Evolutionary conservation across 1,140 invertebrate species (phyloP).

Genomic region (Hermatobates lingyangjiaoensis): DNA sequence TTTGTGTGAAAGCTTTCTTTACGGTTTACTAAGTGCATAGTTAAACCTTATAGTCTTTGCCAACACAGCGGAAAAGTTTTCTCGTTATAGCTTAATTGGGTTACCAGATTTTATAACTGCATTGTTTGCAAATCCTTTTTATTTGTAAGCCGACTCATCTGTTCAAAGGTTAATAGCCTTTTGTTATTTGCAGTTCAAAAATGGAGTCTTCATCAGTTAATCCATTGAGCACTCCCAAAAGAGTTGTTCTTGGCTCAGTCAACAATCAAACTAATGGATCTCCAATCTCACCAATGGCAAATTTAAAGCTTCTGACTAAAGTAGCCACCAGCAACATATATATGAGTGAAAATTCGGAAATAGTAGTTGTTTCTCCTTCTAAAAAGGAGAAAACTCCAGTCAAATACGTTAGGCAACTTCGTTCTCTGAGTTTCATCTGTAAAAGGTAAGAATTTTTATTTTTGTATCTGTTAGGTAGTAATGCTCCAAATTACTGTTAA

Average conservation of each 20-base stretch:
- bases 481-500: too few relatives aligned
- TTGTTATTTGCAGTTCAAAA: background rate
- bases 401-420: conserved; percentile 27
- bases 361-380: conserved; percentile 7
- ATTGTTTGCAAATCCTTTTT: too few relatives aligned
- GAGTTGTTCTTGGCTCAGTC: conserved; percentile 4
- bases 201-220: background rate
- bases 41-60: too few relatives aligned
- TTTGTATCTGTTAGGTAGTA: too few relatives aligned
- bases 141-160: too few relatives aligned
- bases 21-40: too few relatives aligned
- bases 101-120: too few relatives aligned
- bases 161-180: background rate
- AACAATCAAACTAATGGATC: conserved; percentile 10
- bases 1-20: too few relatives aligned
- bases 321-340: conserved; percentile 23
- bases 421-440: conserved; percentile 35
- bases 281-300: conserved; percentile 34
- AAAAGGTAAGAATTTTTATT: conserved; percentile 27
- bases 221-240: conserved; percentile 1
- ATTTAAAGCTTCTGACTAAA: conserved; percentile 34
- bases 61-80: too few relatives aligned
- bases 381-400: conserved; percentile 14
- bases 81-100: too few relatives aligned
- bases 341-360: background rate